Evolutionary conservation across 2,113 vertebrate genomes (phyloP).

Genomic region (Nothocercus julius): DNA sequence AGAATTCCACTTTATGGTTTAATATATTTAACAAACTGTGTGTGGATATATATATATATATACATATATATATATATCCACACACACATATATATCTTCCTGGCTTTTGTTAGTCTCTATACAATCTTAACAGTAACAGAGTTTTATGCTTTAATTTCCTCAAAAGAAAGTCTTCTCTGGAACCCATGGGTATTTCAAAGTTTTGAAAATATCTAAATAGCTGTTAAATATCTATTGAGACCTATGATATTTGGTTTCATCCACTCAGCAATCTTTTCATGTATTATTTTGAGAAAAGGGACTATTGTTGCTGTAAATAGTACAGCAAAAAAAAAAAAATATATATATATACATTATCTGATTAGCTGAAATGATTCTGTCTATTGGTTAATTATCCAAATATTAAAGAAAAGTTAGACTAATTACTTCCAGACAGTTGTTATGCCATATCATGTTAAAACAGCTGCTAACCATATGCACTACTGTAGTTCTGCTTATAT

Average conservation of each 20-base stretch:
- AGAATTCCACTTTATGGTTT: background rate
- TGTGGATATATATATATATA: background rate
- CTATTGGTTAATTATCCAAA: constrained; percentile 61
- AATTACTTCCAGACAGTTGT: constrained; percentile 69
- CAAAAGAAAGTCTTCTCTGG: constrained; percentile 47
- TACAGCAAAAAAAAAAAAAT: background rate
- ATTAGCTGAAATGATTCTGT: constrained; percentile 57
- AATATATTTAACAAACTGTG: constrained; percentile 15
- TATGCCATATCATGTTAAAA: constrained; percentile 62
- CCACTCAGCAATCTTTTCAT: background rate
- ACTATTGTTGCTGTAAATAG: constrained; percentile 33
- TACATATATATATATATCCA: background rate
- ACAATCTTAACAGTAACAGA: constrained; percentile 34
- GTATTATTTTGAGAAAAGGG: constrained; percentile 24
- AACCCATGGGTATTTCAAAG: constrained; percentile 14
- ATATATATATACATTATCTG: background rate
- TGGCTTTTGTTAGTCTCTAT: constrained; percentile 39
- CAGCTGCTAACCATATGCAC: constrained; percentile 73
- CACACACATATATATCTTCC: constrained; percentile 11
- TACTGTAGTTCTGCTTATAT: constrained; percentile 65
- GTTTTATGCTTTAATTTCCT: constrained; percentile 65
- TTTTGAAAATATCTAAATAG: constrained; percentile 57
- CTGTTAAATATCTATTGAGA: constrained; percentile 45
- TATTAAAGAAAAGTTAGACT: constrained; percentile 49
- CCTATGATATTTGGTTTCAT: background rate